These are phyloP conservation scores for Lithosia quadra DNA, from an alignment of 2,888 invertebrate genomes.

Conservation along the genomic window DNA sequence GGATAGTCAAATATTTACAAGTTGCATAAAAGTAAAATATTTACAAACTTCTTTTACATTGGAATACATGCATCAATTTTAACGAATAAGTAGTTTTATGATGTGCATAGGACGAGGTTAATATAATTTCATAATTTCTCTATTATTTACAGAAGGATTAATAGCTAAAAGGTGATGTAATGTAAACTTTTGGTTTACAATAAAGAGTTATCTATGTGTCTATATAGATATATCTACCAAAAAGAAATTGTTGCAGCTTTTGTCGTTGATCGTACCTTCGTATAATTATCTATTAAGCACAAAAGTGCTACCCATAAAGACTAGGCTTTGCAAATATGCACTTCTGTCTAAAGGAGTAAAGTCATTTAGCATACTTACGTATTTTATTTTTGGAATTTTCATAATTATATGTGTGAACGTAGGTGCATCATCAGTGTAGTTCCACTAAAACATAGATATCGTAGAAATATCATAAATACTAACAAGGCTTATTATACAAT, in stretches of 20 bases:
- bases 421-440: neutral
- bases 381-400: neutral
- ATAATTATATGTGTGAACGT: neutral
- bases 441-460: neutral
- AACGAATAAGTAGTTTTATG: no score
- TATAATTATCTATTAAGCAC: neutral
- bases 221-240: no score
- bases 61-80: no score
- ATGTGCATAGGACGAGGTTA: no score
- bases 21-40: no score
- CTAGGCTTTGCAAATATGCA: neutral
- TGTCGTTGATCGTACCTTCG: neutral
- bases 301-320: neutral
- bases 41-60: no score
- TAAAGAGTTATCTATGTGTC: no score
- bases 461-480: neutral
- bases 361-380: neutral
- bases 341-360: neutral
- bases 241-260: neutral
- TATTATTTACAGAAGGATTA: no score
- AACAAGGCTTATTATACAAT: neutral
- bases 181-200: no score
- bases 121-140: no score
- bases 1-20: no score
- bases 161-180: no score